Evolutionary conservation across 2,797 vertebrate genomes (phyloP), one percentile per base, ranked within the genome.

Genomic region (Eidolon dupreanum): DNA sequence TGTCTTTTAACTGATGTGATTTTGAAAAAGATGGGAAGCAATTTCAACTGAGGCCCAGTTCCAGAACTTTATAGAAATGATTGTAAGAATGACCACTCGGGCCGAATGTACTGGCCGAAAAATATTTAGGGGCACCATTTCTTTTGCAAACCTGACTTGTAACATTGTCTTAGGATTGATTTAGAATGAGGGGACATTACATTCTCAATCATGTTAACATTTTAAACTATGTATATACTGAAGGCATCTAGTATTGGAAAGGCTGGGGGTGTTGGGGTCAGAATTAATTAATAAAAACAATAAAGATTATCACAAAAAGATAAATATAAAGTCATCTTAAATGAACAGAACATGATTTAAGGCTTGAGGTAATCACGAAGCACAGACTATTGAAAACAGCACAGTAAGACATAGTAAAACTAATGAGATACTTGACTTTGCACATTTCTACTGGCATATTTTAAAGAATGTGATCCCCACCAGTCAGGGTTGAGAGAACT

Each of bases 1-100:
- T 95, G 90, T 88, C 55, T 97, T 93, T 97, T 97, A 96, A 88
- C 93, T 97, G 97, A 79, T 91, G 46, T 61, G 70, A 91, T 93
- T 95, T 84, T 96, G 77, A 92, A 84, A 31, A 93, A 73, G 36
- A 66, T 38, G 93, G 49, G 61, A 93, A 91, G 61, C 38, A 89
- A 93, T 92, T 95, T 97, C 71, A 66, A 41, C 92, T n/a, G 59
- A 94, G 61, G 59, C 28, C 8, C 55, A 38, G 31, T 79, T 97
- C 51, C 73, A 92, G 68, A 93, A 15, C 66, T 71, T 93, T 6
- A 71, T 85, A 81, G 88, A 95, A 96, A 82, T 63, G 28, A 74
- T 53, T 88, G 6, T 78, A 79, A 82, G 61, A 55, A 22, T 0
- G 1, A 96, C 6, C 20, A 41, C 20, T 82, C 36, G 89, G 41